phyloP scores from a whole-genome alignment of 2,888 invertebrate species.

The Xestobium rufovillosum region DNA sequence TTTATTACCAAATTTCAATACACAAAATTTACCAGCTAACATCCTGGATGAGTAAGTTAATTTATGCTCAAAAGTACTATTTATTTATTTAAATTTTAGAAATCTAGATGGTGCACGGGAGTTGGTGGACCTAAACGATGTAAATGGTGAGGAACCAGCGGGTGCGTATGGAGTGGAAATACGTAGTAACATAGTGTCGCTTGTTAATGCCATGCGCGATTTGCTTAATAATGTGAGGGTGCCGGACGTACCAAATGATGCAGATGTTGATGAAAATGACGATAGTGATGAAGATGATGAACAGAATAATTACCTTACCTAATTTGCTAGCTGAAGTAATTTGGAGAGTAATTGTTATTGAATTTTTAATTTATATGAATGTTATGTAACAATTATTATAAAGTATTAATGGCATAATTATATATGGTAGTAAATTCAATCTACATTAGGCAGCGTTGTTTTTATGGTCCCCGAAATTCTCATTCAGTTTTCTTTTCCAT shows the following conservation, averaged over 20 bases:
- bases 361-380: too few species aligned
- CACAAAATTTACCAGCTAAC: constrained; percentile 28
- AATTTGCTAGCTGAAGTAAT: too few species aligned
- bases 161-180: constrained; percentile 44
- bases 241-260: constrained; percentile 50
- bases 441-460: too few species aligned
- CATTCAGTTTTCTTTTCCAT: too few species aligned
- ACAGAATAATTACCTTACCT: constrained; percentile 43
- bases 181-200: constrained; percentile 55
- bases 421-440: too few species aligned
- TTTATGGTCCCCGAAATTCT: too few species aligned
- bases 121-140: constrained; percentile 37
- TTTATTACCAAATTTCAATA: constrained; percentile 59
- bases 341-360: too few species aligned
- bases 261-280: constrained; percentile 46
- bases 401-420: too few species aligned
- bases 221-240: constrained; percentile 58
- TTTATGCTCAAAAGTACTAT: neutral
- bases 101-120: constrained; percentile 32
- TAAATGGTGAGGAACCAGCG: constrained; percentile 32
- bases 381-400: too few species aligned
- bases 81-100: constrained; percentile 14
- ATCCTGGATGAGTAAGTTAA: constrained; percentile 28
- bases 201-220: constrained; percentile 67
- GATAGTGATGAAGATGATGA: constrained; percentile 47